Conservation (phyloP, 30 jellyfish, hydroid and myxozoan genomes). For the Cassiopea andromeda region DNA sequence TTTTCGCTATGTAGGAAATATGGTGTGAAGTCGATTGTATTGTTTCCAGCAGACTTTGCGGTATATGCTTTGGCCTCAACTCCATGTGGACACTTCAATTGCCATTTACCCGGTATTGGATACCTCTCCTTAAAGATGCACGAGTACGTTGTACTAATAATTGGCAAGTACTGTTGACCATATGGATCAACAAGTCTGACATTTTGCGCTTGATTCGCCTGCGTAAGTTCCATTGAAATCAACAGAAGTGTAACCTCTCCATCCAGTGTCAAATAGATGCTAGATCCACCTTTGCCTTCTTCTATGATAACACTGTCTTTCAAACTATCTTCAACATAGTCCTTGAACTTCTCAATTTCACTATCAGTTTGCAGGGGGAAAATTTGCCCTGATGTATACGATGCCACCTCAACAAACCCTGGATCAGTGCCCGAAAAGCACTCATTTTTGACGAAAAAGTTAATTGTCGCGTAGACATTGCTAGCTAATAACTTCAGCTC, state of each 20-base stretch:
- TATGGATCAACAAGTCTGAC: constrained; percentile 45
- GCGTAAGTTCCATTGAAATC: constrained; percentile 18
- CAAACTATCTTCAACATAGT: constrained; percentile 59
- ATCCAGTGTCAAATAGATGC: constrained; percentile 8
- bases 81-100: constrained; percentile 33
- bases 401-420: constrained; percentile 71
- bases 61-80: constrained; percentile 14
- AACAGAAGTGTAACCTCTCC: constrained; percentile 25
- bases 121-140: constrained; percentile 4
- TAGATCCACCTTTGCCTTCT: constrained; percentile 50
- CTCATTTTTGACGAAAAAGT: constrained; percentile 19
- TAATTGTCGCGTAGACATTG: constrained; percentile 12
- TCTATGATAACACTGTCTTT: constrained; percentile 31
- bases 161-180: constrained; percentile 10
- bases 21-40: constrained; percentile 37
- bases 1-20: constrained; percentile 58
- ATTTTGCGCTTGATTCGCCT: constrained; percentile 7
- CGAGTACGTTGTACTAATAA: constrained; percentile 9
- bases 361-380: constrained; percentile 39
- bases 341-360: constrained; percentile 47
- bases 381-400: constrained; percentile 82
- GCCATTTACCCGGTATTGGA: constrained; percentile 68
- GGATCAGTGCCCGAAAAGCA: not conserved
- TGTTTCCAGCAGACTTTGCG: constrained; percentile 49
- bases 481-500: constrained; percentile 27